These are phyloP conservation scores for Tetragonula carbonaria DNA, from an alignment of 2,888 invertebrate genomes.

Conservation along the genomic window DNA sequence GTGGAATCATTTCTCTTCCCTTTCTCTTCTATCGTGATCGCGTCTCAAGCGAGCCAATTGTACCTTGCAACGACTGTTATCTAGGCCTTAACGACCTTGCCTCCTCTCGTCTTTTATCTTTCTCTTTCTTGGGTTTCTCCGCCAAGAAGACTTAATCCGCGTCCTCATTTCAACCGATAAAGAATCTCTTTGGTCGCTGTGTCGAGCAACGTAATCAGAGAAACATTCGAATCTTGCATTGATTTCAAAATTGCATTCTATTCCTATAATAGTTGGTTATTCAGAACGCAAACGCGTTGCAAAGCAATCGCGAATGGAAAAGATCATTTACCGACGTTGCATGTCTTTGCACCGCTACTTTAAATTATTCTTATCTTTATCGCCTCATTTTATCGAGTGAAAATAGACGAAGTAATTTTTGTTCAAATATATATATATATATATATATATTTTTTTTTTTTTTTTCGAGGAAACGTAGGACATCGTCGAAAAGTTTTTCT, in stretches of 20 bases:
- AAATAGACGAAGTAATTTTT: not conserved
- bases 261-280: too few species aligned
- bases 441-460: too few species aligned
- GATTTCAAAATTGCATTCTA: too few species aligned
- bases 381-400: too few species aligned
- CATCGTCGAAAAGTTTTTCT: not conserved
- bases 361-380: not conserved
- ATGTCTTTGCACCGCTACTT: not conserved
- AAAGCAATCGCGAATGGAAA: too few species aligned
- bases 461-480: not conserved
- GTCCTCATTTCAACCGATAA: not conserved
- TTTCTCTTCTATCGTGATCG: conserved; percentile 46
- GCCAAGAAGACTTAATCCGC: not conserved
- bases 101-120: conserved; percentile 62
- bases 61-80: conserved; percentile 79
- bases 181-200: too few species aligned
- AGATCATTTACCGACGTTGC: too few species aligned
- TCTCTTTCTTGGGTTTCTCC: conserved; percentile 13
- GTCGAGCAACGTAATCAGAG: too few species aligned
- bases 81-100: conserved; percentile 79
- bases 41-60: conserved; percentile 75
- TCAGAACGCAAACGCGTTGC: too few species aligned
- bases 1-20: conserved; percentile 20
- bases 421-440: not conserved
- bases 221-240: too few species aligned